Conservation (phyloP, 2,888 invertebrate species). For the Coremacera marginata region DNA sequence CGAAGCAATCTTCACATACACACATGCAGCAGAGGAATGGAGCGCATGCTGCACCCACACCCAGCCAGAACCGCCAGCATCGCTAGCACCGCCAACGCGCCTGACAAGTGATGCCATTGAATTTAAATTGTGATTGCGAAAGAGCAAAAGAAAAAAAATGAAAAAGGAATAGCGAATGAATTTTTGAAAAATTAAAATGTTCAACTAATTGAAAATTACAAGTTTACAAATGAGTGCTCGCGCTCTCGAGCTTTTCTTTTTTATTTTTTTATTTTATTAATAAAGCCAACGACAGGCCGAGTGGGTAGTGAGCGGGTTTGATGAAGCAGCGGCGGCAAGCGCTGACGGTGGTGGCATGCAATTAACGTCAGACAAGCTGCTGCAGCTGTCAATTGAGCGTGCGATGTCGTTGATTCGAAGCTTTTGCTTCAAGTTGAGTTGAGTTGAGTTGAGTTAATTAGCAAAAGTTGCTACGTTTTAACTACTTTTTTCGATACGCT, state of each 20-base stretch:
- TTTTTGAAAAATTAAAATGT: slow-evolving; percentile 26
- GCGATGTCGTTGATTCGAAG: slow-evolving; percentile 32
- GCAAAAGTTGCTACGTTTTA: slow-evolving; percentile 21
- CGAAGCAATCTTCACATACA: background rate
- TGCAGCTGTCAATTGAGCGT: slow-evolving; percentile 32
- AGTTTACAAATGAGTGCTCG: slow-evolving; percentile 8
- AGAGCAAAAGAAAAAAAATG: background rate
- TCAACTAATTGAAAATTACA: slow-evolving; percentile 34
- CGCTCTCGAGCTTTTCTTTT: background rate
- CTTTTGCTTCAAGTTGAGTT: slow-evolving; percentile 1
- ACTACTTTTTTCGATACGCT: background rate
- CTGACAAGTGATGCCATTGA: slow-evolving; percentile 18
- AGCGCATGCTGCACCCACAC: background rate
- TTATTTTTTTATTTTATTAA: background rate
- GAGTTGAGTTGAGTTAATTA: slow-evolving; percentile 33
- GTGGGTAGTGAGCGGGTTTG: background rate
- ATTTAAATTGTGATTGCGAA: slow-evolving; percentile 14
- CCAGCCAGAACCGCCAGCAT: background rate
- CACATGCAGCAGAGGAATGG: background rate
- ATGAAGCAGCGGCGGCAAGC: too few relatives aligned
- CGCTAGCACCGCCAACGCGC: background rate
- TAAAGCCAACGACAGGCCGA: background rate
- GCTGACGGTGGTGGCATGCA: background rate
- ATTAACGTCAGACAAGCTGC: background rate
- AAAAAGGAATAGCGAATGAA: background rate